Evolutionary conservation across 2,113 vertebrate genomes (phyloP), one percentile per base, ranked within the genome.

Genomic region (Tragelaphus imberbis): DNA sequence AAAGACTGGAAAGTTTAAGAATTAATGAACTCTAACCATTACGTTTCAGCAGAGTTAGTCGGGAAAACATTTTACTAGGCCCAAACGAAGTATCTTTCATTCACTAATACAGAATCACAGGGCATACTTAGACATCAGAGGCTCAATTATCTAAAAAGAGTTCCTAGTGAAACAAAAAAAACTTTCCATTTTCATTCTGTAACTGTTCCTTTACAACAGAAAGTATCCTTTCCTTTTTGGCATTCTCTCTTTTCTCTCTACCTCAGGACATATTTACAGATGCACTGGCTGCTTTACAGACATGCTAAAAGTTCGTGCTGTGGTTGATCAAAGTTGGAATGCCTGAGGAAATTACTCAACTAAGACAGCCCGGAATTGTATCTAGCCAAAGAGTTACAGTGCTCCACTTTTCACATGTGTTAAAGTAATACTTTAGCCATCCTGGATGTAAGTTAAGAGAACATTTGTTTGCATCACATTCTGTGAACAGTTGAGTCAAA

Each of bases 281-380:
- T 90, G 59, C 92, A 96, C 94, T 98, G 96, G 89, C 97, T 98
- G 97, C 92, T 98, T 95, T 85, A 98, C 55, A 97, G 88, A 63
- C 95, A 98, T 49, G 53, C 97, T 98, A 68, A 97, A 98, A 92
- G 97, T 98, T 97, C 95, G 80, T 98, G 58, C 96, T 98, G 79
- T 23, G 89, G 90, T 94, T 97, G 97, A 98, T 98, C 98, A 98
- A 97, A 98, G 91, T 7, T 95, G 95, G 97, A 98, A 98, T 91
- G 95, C 65, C 95, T 98, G 25, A 97, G 97, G 77, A 98, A 94
- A 97, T 98, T 98, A 97, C 82, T 97, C 97, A 98, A 97, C 33
- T 58, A 56, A 98, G 3, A 95, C 30, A 96, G 89, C 91, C 95
- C 15, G 55, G 95, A 98, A 98, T 79, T 97, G 53, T 44, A 98